Evolutionary conservation across 2,888 invertebrate genomes (phyloP), one percentile per base, ranked within the genome.

Genomic region (Ornithoptera alexandrae): DNA sequence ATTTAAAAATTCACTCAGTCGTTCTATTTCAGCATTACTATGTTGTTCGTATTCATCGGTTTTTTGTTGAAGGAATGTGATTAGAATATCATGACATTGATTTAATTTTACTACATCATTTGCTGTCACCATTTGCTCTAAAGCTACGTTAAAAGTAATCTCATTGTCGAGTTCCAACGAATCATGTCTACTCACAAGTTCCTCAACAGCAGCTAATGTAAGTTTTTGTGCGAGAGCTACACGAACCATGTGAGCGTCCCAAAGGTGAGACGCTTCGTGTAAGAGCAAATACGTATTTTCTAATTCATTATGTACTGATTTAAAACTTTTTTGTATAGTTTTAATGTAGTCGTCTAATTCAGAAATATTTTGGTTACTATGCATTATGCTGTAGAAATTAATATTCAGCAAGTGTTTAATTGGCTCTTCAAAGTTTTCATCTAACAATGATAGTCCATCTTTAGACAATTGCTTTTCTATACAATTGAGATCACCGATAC

Each of bases 141-240:
- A 76, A 10, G 81, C 80, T 65, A 90, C 77, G 75, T 87, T 86
- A 71, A 86, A 83, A 20, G 77, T 63, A 0, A 88, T 72, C 75
- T 92, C 91, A 73, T 82, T 84, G 17, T 84, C 78, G 57, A 86
- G 78, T 74, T 91, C 84, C 8, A 78, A 70, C 4, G 78, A 70
- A 77, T 92, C 92, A 72, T 91, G 77, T 72, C 67, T 84, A 36
- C 86, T 86, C 18, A 88, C 75, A 42, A 90, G 76, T 75, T 90
- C 89, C 80, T 91, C 92, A 5, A 91, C 86, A 50, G 85, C 84
- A n/a, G 87, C 82, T 65, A 87, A 81, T 6, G 86, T 87, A 42
- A 91, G 74, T 71, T 86, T 88, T 75, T 88, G 88, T 30, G 84
- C 87, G 24, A 85, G 79, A 68, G 84, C 86, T 39, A 84, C 78